Base-by-base conservation (phyloP, 1,140 invertebrate genomes). In the Scaptomyza pallida region DNA sequence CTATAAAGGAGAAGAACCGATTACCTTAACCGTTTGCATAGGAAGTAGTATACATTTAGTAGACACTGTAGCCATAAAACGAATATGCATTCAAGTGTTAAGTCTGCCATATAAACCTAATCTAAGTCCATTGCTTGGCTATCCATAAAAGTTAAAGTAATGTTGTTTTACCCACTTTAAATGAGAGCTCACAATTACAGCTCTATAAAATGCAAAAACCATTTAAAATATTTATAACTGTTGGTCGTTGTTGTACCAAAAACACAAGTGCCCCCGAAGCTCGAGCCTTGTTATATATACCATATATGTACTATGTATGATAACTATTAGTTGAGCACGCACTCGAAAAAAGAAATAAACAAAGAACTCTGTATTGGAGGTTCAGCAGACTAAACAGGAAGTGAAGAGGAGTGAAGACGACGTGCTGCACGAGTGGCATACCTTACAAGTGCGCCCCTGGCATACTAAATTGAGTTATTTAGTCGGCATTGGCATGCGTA, bases 381-480 rank as follows among this genome's bases (percentile, higher is more conserved):
- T 12, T 12, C 41, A 17, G 23, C 17, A 17, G 26, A 43, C 51
- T 19, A 0, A 15, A 57, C 68, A 71, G 68, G 68, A 71, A 71
- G 40, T 44, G 55, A 15, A 30, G 26, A 21, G 26, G 5, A 30
- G 26, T 1, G 26, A 30, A 51, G 12, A 30, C 37, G 64, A 72
- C 70, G 56, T 72, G 70, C 43, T 35, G 33, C 33, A n/a, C 17
- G 51, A 2, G n/a, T n/a, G 26, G 26, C 47, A 69, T 62, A 63
- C 70, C 70, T 37, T 69, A 73, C 59, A 71, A 71, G 68, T 64
- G 65, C 54, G 43, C 47, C 37, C 40, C 41, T 35, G 59, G 72
- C 59, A 74, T 69, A 64, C 74, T 15, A 86, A 88, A 86, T 86
- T 86, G 74, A 86, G 81, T 88, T 78, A 86, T 88, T 80, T 61